phyloP scores from a whole-genome alignment of 2,113 vertebrate genomes.

The Terrapene triunguis region DNA sequence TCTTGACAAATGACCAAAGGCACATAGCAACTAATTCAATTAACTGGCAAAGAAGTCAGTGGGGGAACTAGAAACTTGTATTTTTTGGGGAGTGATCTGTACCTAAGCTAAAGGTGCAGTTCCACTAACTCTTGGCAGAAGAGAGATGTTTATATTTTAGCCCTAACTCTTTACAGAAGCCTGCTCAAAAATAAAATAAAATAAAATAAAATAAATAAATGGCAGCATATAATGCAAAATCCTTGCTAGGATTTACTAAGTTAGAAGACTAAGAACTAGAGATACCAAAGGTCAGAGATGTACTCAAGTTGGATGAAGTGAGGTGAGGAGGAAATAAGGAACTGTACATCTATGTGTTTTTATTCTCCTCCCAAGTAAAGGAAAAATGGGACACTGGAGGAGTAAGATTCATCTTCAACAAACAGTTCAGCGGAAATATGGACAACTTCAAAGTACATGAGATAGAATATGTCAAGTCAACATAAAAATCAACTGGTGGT shows the following conservation, averaged over 20 bases:
- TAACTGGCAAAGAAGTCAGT: background rate
- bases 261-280: conserved; percentile 19
- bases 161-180: background rate
- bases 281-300: conserved; percentile 1
- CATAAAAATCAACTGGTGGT: conserved; percentile 9
- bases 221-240: background rate
- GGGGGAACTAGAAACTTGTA: background rate
- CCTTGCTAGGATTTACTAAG: background rate
- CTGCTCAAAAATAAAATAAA: background rate
- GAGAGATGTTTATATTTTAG: background rate
- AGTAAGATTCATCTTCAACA: background rate
- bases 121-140: background rate
- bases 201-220: background rate
- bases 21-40: background rate
- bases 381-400: background rate
- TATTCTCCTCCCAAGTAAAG: background rate
- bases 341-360: background rate
- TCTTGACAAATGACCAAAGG: background rate
- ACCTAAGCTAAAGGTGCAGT: background rate
- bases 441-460: background rate
- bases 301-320: background rate
- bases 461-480: conserved; percentile 9
- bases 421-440: conserved; percentile 24
- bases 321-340: background rate
- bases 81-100: background rate